Evolutionary conservation across 1,140 invertebrate species (phyloP).

Genomic region (Apis laboriosa): DNA sequence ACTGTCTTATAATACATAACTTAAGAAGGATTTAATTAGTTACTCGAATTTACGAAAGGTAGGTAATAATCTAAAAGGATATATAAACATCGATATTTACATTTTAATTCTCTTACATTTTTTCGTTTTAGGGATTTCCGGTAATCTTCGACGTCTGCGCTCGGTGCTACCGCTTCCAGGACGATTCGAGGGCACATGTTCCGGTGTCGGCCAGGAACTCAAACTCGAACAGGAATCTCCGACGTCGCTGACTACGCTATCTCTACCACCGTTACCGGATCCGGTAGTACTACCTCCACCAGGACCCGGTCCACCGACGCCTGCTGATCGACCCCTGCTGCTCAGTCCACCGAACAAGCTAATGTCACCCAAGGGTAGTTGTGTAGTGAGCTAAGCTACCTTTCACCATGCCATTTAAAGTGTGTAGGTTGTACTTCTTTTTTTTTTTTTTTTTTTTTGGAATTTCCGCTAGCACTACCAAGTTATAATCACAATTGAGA

Average conservation of each 20-base stretch:
- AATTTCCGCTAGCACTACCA: too few relatives aligned
- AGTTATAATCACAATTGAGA: not conserved
- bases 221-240: slow-evolving; percentile 77
- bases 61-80: not conserved
- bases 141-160: slow-evolving; percentile 88
- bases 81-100: not conserved
- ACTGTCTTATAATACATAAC: not conserved
- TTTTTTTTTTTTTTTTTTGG: not conserved
- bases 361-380: slow-evolving; percentile 71
- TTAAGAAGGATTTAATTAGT: not conserved
- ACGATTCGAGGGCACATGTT: slow-evolving; percentile 71
- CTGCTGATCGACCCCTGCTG: slow-evolving; percentile 70
- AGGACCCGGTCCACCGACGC: slow-evolving; percentile 58
- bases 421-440: slow-evolving; percentile 2
- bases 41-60: not conserved
- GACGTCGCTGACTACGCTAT: slow-evolving; percentile 76
- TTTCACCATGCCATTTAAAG: slow-evolving; percentile 50
- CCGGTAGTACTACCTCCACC: slow-evolving; percentile 49
- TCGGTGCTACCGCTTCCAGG: slow-evolving; percentile 80
- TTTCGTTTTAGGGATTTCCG: slow-evolving; percentile 93
- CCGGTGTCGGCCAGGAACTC: slow-evolving; percentile 77
- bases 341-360: slow-evolving; percentile 78
- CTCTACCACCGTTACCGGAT: slow-evolving; percentile 68
- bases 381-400: slow-evolving; percentile 71
- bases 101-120: slow-evolving; percentile 85